Percentiles rank a stretch among this genome's conserved stretches.
Conservation (phyloP, 2,113 vertebrate species). For the Neogobius melanostomus region DNA sequence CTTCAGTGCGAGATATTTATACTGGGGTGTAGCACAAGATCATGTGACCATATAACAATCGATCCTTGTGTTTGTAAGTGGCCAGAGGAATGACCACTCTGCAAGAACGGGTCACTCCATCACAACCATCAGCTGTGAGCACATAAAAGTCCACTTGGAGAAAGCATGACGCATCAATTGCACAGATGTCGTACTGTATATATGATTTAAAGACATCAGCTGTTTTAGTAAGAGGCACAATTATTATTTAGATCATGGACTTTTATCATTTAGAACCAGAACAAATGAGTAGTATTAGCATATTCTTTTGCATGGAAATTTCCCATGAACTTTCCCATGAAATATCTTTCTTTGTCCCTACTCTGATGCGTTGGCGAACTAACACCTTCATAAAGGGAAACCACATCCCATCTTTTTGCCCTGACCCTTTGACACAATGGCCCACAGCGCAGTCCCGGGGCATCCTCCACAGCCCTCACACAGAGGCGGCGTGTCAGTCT, state of each 20-base stretch:
- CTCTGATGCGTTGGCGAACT: background rate
- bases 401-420: background rate
- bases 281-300: no score
- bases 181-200: no score
- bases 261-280: no score
- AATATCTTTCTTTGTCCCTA: background rate
- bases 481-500: slow-evolving; percentile 56
- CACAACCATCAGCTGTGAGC: slow-evolving; percentile 30
- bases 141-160: background rate
- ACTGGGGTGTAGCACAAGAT: background rate
- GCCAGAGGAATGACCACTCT: slow-evolving; percentile 1
- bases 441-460: slow-evolving; percentile 38
- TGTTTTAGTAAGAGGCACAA: no score
- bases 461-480: slow-evolving; percentile 49
- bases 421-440: slow-evolving; percentile 29
- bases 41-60: slow-evolving; percentile 3
- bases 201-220: no score
- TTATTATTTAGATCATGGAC: no score
- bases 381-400: slow-evolving; percentile 14
- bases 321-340: no score
- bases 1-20: background rate
- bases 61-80: slow-evolving; percentile 8
- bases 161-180: slow-evolving; percentile 4
- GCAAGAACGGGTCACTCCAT: slow-evolving; percentile 31
- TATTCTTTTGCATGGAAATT: no score